Evolutionary conservation across 2,888 invertebrate species (phyloP).

Genomic region (Eupithecia centaureata): DNA sequence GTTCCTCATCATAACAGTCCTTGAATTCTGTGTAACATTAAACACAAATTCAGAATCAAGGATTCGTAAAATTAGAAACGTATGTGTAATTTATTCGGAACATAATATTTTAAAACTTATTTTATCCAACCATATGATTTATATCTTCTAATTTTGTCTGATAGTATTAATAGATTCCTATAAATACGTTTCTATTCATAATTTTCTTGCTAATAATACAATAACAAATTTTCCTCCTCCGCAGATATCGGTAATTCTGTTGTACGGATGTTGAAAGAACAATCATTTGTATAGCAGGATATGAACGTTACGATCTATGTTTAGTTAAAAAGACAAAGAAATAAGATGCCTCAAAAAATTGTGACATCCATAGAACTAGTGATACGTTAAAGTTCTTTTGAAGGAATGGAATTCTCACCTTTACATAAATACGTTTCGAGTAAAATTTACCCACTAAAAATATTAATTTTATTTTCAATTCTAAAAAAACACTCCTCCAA

Average conservation of each 20-base stretch:
- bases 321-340: neutral
- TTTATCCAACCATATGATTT: conserved; percentile 13
- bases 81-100: conserved; percentile 19
- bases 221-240: conserved; percentile 13
- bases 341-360: neutral
- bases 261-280: neutral
- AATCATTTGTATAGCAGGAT: neutral
- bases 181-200: conserved; percentile 26
- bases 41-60: conserved; percentile 3
- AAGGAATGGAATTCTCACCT: no score
- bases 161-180: conserved; percentile 16
- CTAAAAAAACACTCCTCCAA: conserved; percentile 12
- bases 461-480: neutral
- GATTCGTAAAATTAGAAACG: conserved; percentile 25
- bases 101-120: conserved; percentile 25
- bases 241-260: conserved; percentile 7
- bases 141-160: conserved; percentile 16
- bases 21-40: neutral
- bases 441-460: no score
- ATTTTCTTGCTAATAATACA: conserved; percentile 5
- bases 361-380: neutral
- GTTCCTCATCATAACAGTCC: conserved; percentile 10
- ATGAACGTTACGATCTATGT: neutral
- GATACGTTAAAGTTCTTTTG: neutral
- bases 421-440: neutral